Evolutionary conservation across 2,888 invertebrate species (phyloP).

Genomic region (Hipparchia sbordonii): DNA sequence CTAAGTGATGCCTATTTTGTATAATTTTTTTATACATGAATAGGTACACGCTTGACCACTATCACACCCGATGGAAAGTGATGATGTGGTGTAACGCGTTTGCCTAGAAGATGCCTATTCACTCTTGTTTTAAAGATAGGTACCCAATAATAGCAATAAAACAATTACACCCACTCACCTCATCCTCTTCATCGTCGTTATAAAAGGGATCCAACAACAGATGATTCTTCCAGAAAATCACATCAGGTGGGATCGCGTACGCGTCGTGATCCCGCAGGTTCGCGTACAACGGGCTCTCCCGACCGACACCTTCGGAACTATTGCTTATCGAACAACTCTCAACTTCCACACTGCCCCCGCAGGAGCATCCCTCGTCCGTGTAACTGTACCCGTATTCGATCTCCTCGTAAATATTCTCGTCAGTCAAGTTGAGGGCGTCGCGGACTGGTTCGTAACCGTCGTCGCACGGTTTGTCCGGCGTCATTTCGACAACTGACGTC

Average conservation of each 20-base stretch:
- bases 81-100: no score
- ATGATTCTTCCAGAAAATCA: slow-evolving; percentile 80
- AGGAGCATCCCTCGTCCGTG: slow-evolving; percentile 75
- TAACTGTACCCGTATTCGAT: slow-evolving; percentile 71
- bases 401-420: slow-evolving; percentile 79
- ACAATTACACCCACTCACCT: slow-evolving; percentile 57
- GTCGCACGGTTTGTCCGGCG: slow-evolving; percentile 73
- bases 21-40: no score
- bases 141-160: not conserved
- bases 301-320: slow-evolving; percentile 68
- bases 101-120: no score
- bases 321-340: slow-evolving; percentile 76
- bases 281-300: slow-evolving; percentile 76
- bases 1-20: no score
- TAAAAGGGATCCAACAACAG: slow-evolving; percentile 73
- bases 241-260: slow-evolving; percentile 76
- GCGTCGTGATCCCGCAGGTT: slow-evolving; percentile 76
- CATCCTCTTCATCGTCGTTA: slow-evolving; percentile 82
- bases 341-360: slow-evolving; percentile 75
- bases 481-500: slow-evolving; percentile 70
- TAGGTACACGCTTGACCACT: no score
- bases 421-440: slow-evolving; percentile 69
- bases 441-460: slow-evolving; percentile 77
- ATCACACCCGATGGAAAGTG: no score
- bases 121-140: no score